Conservation (phyloP, 2,113 vertebrate genomes). For the Hyla sarda region DNA sequence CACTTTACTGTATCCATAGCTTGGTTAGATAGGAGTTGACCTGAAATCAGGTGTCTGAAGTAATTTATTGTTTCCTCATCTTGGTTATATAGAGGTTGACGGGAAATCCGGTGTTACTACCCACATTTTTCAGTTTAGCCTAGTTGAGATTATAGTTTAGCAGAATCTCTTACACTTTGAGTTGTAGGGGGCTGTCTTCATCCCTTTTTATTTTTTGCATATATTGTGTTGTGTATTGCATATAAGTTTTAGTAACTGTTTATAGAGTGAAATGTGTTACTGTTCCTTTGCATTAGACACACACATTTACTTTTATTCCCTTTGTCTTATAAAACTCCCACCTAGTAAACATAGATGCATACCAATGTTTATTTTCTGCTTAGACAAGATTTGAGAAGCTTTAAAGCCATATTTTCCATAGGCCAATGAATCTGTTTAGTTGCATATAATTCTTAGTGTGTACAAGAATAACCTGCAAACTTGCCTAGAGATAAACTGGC, state of each 20-base stretch:
- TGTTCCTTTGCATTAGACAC: background rate
- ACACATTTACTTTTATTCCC: background rate
- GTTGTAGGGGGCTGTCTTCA: background rate
- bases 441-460: slow-evolving; percentile 39
- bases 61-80: too few species aligned
- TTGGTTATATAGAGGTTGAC: too few species aligned
- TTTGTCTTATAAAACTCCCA: background rate
- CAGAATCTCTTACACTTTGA: too few species aligned
- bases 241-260: background rate
- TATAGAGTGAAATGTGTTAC: background rate
- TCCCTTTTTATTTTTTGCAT: background rate
- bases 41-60: too few species aligned
- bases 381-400: slow-evolving; percentile 13
- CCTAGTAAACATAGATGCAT: slow-evolving; percentile 13
- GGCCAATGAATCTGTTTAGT: slow-evolving; percentile 25
- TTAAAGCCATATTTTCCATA: background rate
- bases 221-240: background rate
- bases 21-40: too few species aligned
- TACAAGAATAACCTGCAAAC: background rate
- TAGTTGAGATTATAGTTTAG: too few species aligned
- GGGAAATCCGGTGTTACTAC: too few species aligned
- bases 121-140: too few species aligned
- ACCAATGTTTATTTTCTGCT: slow-evolving; percentile 18
- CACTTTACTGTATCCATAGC: too few species aligned
- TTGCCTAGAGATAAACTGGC: background rate